These are phyloP conservation scores for Mesoclemmys tuberculata DNA, from an alignment of 2,113 vertebrate species.

Conservation along the genomic window DNA sequence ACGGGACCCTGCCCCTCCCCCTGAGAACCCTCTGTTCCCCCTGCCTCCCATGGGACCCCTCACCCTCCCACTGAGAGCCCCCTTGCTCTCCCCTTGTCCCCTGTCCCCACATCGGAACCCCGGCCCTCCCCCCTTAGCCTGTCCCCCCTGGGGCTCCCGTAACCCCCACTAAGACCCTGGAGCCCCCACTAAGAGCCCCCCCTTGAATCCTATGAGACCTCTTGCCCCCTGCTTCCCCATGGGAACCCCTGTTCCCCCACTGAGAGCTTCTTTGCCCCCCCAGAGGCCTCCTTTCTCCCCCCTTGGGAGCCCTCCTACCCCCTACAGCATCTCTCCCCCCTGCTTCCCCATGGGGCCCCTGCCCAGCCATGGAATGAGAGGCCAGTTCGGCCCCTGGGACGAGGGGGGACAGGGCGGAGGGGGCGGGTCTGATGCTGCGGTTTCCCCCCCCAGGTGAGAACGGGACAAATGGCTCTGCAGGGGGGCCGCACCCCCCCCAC, in stretches of 20 bases:
- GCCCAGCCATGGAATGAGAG: neutral
- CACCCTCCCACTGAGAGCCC: neutral
- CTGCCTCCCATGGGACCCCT: no score
- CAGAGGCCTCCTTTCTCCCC: neutral
- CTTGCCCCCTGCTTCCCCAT: neutral
- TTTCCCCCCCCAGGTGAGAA: conserved; percentile 35
- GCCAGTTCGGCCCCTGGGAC: neutral
- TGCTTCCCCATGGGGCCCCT: neutral
- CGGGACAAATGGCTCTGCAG: neutral
- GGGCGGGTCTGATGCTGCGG: neutral
- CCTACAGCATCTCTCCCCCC: no score
- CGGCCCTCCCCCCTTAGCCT: no score
- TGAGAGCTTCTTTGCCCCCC: neutral
- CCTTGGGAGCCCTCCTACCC: no score
- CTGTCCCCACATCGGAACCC: neutral
- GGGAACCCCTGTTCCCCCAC: neutral
- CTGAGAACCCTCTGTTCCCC: neutral
- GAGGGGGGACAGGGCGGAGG: neutral
- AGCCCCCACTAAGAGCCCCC: no score
- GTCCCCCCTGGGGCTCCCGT: no score
- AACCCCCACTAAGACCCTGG: no score
- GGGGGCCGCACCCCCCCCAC: fast-evolving
- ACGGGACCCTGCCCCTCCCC: neutral
- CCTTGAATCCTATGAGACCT: neutral
- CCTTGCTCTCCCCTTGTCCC: no score